Base-by-base conservation (phyloP, 2,113 vertebrate genomes). In the Silurus asotus region DNA sequence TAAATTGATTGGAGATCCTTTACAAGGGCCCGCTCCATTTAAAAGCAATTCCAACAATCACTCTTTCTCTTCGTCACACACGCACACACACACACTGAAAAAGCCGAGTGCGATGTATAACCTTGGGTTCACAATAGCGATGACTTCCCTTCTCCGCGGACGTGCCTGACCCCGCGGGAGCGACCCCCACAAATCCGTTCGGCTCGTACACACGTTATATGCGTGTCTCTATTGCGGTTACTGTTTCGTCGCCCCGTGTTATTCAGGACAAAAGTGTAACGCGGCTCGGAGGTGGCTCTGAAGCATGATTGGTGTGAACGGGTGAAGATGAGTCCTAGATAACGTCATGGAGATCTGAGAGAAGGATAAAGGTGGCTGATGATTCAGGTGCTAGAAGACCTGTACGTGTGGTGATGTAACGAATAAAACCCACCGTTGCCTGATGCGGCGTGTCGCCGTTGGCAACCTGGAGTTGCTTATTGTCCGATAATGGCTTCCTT, bases 21-120 rank as follows among this genome's bases (percentile, higher is more conserved):
- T 65, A 67, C 37, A 49, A 65, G 49, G 48, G 74, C 67, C 49
- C 67, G 59, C 49, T 85, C 23, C 4, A 53, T 84, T 88, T 83
- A 64, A 83, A 72, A 75, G 74, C 17, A 5, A n/a, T 67, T 59
- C 81, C 28, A 86, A 75, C 75, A 67, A 11, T 13, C 9, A 14
- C 8, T 37, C 37, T 37, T 37, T 37, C 37, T 37, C 37, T 37
- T 37, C 37, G 37, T 37, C 37, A 2, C 37, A 37, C 37, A 37
- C 37, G 3, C 37, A 37, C 69, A 6, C 10, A 67, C 25, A 61
- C 53, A 65, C 81, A 62, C 23, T 8, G 25, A 15, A 69, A 69
- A 69, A 17, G 6, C 5, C 2, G 25, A 69, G 14, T 70, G 28
- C 20, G 69, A 72, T 19, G 45, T 20, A 19, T 70, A 10, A 74